phyloP scores from a whole-genome alignment of 2,113 vertebrate genomes.

The Dendropsophus ebraccatus region DNA sequence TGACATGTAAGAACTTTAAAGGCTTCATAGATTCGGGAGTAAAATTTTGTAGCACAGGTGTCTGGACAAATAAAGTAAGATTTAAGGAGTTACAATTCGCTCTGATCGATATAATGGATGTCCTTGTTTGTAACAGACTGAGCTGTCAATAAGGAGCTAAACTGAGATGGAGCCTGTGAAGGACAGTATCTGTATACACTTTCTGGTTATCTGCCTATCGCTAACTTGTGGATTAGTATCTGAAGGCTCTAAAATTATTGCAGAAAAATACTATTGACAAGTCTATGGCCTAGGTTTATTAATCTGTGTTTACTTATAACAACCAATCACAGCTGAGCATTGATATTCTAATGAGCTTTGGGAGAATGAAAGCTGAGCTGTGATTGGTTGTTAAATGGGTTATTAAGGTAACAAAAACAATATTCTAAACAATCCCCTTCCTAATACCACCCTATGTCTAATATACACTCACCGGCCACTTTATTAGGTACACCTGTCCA shows the following conservation, averaged over 20 bases:
- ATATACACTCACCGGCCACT: too few relatives aligned
- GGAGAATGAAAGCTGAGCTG: too few relatives aligned
- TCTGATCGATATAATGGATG: not conserved
- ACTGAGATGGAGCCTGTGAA: not conserved
- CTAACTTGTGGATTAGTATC: not conserved
- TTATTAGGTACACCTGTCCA: too few relatives aligned
- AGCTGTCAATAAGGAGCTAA: not conserved
- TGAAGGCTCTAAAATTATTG: not conserved
- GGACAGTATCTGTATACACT: not conserved
- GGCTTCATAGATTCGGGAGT: not conserved
- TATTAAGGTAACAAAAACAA: too few relatives aligned
- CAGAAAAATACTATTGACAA: too few relatives aligned
- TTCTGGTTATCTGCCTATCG: not conserved
- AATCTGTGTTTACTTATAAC: too few relatives aligned
- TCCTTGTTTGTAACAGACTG: not conserved
- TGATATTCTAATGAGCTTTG: too few relatives aligned
- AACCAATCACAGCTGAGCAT: too few relatives aligned
- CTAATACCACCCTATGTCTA: too few relatives aligned
- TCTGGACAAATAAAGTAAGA: not conserved
- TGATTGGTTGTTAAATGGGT: too few relatives aligned
- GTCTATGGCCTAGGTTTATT: too few relatives aligned
- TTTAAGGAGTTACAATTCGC: not conserved
- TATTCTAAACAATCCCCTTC: too few relatives aligned
- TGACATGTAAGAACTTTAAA: not conserved
- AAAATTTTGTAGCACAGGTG: not conserved